These are phyloP conservation scores for Canis aureus DNA, from an alignment of 2,113 vertebrate species.

Conservation along the genomic window DNA sequence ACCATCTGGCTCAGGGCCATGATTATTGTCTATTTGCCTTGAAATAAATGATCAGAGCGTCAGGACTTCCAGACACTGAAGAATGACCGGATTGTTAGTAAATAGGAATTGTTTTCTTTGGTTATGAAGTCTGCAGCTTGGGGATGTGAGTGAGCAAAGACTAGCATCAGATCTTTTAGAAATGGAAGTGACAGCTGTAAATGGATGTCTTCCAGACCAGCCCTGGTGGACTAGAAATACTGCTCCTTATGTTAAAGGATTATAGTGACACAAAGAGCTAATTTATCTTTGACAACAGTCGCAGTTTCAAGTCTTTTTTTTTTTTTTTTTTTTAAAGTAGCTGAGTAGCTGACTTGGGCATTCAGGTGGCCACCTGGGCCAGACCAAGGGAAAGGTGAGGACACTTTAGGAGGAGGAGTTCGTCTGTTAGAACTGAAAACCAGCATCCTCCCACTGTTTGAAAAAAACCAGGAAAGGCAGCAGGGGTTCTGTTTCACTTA, in stretches of 20 bases:
- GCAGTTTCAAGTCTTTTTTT: background rate
- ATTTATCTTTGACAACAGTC: background rate
- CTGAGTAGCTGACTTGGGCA: background rate
- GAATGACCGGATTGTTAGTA: background rate
- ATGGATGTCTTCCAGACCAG: background rate
- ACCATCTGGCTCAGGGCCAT: background rate
- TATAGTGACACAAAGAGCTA: background rate
- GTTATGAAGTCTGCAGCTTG: background rate
- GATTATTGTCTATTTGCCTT: conserved; percentile 29
- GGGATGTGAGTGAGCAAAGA: background rate
- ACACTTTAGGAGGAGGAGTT: background rate
- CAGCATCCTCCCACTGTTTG: background rate
- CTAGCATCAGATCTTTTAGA: background rate
- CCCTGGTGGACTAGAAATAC: background rate
- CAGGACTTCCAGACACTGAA: background rate
- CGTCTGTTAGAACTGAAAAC: background rate
- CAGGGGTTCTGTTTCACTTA: background rate
- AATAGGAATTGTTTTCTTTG: background rate
- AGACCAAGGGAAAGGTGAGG: background rate
- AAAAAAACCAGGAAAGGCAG: background rate
- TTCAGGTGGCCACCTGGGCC: background rate
- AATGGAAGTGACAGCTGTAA: background rate
- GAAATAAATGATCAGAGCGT: background rate
- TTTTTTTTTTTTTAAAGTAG: background rate
- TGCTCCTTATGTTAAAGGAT: background rate